Conservation (phyloP, 2,797 vertebrate species). For the Danio albolineatus region DNA sequence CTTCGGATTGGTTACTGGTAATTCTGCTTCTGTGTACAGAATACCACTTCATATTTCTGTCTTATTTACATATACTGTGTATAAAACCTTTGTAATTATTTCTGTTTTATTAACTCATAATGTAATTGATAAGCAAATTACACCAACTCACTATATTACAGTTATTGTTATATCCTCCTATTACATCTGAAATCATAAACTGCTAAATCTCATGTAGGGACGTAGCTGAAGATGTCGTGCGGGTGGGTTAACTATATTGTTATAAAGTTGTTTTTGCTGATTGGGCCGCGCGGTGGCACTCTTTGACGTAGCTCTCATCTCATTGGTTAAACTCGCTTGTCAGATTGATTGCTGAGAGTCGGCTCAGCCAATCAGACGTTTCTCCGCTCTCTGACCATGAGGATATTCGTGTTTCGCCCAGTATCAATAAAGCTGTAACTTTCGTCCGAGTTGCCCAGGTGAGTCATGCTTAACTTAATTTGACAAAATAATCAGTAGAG, state of each 20-base stretch:
- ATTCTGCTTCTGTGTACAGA: not conserved
- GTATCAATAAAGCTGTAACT: not conserved
- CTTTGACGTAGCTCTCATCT: conserved; percentile 67
- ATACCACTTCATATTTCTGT: not conserved
- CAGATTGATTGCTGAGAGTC: not conserved
- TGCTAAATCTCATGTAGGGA: conserved; percentile 5
- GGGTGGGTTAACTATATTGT: not conserved
- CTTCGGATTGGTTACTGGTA: not conserved
- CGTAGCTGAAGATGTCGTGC: conserved; percentile 41
- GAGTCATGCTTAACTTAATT: not conserved
- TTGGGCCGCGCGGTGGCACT: conserved; percentile 74
- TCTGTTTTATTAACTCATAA: too few relatives aligned
- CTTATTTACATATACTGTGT: not conserved
- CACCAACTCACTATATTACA: too few relatives aligned
- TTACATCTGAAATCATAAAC: too few relatives aligned
- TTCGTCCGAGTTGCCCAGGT: not conserved
- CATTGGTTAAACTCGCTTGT: conserved; percentile 67
- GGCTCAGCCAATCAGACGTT: conserved; percentile 69
- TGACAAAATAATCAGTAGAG: not conserved
- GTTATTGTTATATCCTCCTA: too few relatives aligned
- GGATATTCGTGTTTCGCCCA: not conserved
- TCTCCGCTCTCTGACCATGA: conserved; percentile 69
- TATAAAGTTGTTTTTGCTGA: not conserved
- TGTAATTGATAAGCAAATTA: too few relatives aligned
- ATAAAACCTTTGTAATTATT: too few relatives aligned